These are phyloP conservation scores for Cryptus armator DNA, from an alignment of 2,888 invertebrate species.

Conservation along the genomic window DNA sequence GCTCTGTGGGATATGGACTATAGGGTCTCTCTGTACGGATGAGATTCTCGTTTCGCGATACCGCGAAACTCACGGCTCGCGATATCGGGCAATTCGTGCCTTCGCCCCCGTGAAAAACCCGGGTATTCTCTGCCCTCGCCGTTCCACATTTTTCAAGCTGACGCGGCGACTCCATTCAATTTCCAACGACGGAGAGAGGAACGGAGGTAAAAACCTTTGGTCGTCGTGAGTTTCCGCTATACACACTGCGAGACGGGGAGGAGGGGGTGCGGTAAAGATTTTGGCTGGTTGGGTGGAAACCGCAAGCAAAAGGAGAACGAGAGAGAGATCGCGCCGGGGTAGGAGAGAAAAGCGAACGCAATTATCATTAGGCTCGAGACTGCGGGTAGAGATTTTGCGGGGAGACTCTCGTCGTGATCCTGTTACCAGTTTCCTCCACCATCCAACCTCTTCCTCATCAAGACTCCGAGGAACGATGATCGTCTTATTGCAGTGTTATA, in stretches of 20 bases:
- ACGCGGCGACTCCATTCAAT: slow-evolving; percentile 66
- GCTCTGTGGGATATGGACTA: not conserved
- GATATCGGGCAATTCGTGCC: slow-evolving; percentile 36
- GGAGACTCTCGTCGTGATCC: slow-evolving; percentile 37
- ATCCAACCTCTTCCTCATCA: slow-evolving; percentile 15
- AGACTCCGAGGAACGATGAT: slow-evolving; percentile 45
- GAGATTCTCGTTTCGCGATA: slow-evolving; percentile 54
- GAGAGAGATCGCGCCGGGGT: slow-evolving; percentile 9
- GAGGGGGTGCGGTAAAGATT: slow-evolving; percentile 26
- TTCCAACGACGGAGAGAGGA: slow-evolving; percentile 15
- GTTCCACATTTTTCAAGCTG: slow-evolving; percentile 60
- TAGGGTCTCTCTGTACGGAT: not conserved
- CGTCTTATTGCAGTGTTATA: slow-evolving; percentile 57
- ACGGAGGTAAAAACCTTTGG: slow-evolving; percentile 40
- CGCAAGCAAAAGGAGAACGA: slow-evolving; percentile 27
- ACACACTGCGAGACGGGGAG: slow-evolving; percentile 1
- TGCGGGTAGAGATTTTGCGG: not conserved
- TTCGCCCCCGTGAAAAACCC: not conserved
- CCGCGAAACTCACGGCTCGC: slow-evolving; percentile 7
- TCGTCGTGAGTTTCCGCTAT: slow-evolving; percentile 27
- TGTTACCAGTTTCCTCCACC: slow-evolving; percentile 23
- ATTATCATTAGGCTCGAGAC: slow-evolving; percentile 66
- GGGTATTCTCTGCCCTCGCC: slow-evolving; percentile 23
- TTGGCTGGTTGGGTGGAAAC: not conserved
- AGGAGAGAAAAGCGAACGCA: slow-evolving; percentile 34